phyloP scores from a whole-genome alignment of 2,797 vertebrate genomes.

The Oryzias sinensis region DNA sequence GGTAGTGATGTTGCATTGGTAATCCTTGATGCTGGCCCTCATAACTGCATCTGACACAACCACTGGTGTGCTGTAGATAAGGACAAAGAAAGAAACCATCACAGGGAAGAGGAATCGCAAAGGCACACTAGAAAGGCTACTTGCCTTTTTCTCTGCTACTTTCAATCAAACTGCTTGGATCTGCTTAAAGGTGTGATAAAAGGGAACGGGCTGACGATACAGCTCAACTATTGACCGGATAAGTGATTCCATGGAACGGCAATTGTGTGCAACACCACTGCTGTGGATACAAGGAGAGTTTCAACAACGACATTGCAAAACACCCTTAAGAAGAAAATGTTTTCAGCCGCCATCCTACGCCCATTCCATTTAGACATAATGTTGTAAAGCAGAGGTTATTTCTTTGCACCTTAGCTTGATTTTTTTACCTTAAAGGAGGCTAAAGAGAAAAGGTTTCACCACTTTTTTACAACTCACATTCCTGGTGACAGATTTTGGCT shows the following conservation, averaged over 20 bases:
- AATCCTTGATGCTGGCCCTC: constrained; percentile 60
- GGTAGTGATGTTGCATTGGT: constrained; percentile 46
- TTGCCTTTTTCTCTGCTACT: constrained; percentile 67
- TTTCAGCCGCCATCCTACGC: constrained; percentile 29
- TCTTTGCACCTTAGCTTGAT: constrained; percentile 66
- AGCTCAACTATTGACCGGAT: constrained; percentile 48
- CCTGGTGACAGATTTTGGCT: constrained; percentile 77
- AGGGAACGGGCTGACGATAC: constrained; percentile 47
- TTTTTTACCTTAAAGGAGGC: constrained; percentile 37
- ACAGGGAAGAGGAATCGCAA: constrained; percentile 64
- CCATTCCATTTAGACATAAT: constrained; percentile 47
- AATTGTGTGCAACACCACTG: constrained; percentile 61
- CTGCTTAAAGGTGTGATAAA: constrained; percentile 46
- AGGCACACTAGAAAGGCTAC: constrained; percentile 82
- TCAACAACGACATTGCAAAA: constrained; percentile 50
- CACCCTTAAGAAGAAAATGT: constrained; percentile 46
- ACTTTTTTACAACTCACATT: constrained; percentile 74
- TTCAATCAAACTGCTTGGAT: constrained; percentile 65
- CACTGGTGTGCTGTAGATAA: constrained; percentile 64
- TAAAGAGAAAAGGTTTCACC: constrained; percentile 50
- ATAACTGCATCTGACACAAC: constrained; percentile 58
- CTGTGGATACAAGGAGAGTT: constrained; percentile 56
- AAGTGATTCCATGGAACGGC: constrained; percentile 61
- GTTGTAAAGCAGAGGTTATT: constrained; percentile 58
- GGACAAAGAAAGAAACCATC: constrained; percentile 63